Evolutionary conservation across 2,888 invertebrate species (phyloP), one percentile per base, ranked within the genome.

Genomic region (Parthenolecanium corni): DNA sequence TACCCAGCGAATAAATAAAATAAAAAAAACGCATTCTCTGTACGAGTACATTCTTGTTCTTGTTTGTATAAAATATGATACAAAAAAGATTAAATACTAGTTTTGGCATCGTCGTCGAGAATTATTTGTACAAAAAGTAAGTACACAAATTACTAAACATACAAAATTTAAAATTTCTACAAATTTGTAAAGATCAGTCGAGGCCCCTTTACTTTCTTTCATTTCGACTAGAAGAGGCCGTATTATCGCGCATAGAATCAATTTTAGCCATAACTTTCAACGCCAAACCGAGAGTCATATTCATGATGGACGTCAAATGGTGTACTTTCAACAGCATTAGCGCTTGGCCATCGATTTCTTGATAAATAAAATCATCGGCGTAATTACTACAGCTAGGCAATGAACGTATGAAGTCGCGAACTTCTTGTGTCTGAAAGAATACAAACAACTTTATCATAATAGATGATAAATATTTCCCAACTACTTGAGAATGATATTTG

Each of bases 311-410:
- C 76, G 95, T 94, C 31, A 96, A 78, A 75, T 96, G 95, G 71
- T 94, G 94, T 68, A 92, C 92, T 71, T 91, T 89, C 57, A 96
- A 81, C 61, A 96, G 77, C 76, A 95, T 80, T 65, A 96, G 76
- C 0, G 95, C 95, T 72, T 94, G 93, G 0, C 96, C 95, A 71
- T 96, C 96, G 69, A 96, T 94, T 75, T 95, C 95, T 75, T 95
- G 94, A 71, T 87, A 82, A 6, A 86, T 82, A 76, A 95, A 95
- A 72, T 94, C 93, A 71, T 93, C 92, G 0, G 92, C 93, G 72
- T 94, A 94, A 68, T 87, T 86, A 9, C 85, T 82, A 73, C 93
- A 94, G 0, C 93, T 94, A 0, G 89, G 91, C 65, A 94, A 79
- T 11, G 38, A 31, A 52, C 47, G 46, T 5, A 65, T 65, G 42